Percentiles rank a stretch among this genome's conserved stretches.
These are phyloP conservation scores for Stercorarius parasiticus DNA, from an alignment of 2,113 vertebrate species.

Conservation along the genomic window DNA sequence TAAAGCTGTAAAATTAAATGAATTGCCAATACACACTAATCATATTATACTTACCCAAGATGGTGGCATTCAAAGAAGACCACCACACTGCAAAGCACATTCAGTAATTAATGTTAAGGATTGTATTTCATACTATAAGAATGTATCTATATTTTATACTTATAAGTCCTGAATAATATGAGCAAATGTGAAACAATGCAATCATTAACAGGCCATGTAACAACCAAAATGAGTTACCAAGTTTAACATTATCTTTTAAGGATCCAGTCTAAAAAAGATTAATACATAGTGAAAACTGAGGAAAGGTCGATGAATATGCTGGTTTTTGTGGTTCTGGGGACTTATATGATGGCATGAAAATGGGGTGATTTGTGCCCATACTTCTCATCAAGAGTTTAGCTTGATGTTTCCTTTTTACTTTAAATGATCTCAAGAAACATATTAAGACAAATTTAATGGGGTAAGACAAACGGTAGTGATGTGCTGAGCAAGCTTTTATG, in stretches of 20 bases:
- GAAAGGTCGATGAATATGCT: background rate
- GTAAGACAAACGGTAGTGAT: background rate
- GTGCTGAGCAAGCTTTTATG: background rate
- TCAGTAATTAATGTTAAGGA: background rate
- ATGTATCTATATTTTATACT: background rate
- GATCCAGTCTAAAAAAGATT: background rate
- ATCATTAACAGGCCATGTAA: background rate
- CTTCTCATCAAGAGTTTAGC: background rate
- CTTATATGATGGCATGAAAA: background rate
- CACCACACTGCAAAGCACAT: background rate
- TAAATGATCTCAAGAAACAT: background rate
- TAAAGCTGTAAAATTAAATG: slow-evolving; percentile 8
- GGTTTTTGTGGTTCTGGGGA: background rate
- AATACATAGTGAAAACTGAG: background rate
- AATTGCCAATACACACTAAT: background rate
- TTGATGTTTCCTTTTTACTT: background rate
- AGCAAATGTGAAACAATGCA: background rate
- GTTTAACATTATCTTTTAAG: background rate
- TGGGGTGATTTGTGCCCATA: background rate
- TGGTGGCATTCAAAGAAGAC: background rate
- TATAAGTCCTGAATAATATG: background rate
- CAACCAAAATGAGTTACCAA: background rate
- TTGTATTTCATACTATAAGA: background rate
- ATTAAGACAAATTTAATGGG: background rate
- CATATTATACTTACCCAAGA: background rate